These are phyloP conservation scores for Emys orbicularis DNA, from an alignment of 2,797 vertebrate species.

Conservation along the genomic window DNA sequence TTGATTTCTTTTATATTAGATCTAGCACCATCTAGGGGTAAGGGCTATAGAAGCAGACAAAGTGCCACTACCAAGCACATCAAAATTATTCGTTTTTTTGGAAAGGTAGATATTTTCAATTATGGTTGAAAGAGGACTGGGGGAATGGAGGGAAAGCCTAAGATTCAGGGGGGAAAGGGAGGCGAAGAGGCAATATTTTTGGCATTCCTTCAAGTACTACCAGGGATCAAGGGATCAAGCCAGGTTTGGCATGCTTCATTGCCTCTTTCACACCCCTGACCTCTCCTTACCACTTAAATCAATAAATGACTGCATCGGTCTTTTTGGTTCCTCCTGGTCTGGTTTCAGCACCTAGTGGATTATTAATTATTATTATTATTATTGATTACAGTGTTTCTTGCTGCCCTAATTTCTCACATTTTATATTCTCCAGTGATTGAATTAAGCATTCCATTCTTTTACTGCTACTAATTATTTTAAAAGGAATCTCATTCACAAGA, in stretches of 20 bases:
- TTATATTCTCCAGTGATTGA: slow-evolving; percentile 70
- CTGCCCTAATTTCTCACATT: slow-evolving; percentile 72
- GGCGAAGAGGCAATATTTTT: slow-evolving; percentile 71
- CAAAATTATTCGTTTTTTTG: neutral
- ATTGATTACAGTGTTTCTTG: slow-evolving; percentile 58
- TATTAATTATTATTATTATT: slow-evolving; percentile 69
- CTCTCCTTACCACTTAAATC: slow-evolving; percentile 76
- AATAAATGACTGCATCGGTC: slow-evolving; percentile 77
- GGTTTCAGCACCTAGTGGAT: slow-evolving; percentile 72
- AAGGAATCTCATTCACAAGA: slow-evolving; percentile 67
- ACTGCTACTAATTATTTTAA: slow-evolving; percentile 66
- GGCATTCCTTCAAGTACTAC: slow-evolving; percentile 75
- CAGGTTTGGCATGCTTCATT: slow-evolving; percentile 66
- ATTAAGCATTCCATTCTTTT: slow-evolving; percentile 76
- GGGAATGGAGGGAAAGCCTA: slow-evolving; percentile 56
- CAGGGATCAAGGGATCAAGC: slow-evolving; percentile 74
- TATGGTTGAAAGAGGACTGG: slow-evolving; percentile 49
- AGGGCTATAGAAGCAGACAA: neutral
- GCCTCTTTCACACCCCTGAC: slow-evolving; percentile 77
- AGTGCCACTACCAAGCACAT: neutral
- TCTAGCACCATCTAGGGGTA: neutral
- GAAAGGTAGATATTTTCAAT: slow-evolving; percentile 62
- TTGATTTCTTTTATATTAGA: neutral
- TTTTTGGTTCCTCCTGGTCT: slow-evolving; percentile 75
- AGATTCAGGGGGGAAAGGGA: slow-evolving; percentile 68